phyloP scores from a whole-genome alignment of 2,888 invertebrate genomes.

The Drosophila seclusa region DNA sequence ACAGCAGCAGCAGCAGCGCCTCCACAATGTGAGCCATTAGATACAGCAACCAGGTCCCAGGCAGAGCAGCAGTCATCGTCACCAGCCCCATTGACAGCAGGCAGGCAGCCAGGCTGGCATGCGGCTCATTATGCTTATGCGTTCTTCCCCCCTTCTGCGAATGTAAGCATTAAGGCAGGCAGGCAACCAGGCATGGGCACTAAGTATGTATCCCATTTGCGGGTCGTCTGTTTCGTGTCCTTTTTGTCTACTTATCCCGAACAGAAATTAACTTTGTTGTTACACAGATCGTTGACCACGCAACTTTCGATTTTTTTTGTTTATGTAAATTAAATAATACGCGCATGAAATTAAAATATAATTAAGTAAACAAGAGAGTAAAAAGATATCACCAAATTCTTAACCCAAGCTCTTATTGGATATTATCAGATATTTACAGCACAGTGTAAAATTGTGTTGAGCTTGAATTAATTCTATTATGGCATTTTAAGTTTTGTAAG shows the following conservation, averaged over 20 bases:
- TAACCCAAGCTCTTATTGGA: background rate
- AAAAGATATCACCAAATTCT: background rate
- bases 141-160: constrained; percentile 11
- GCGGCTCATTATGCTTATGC: constrained; percentile 69
- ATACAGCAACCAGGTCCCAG: constrained; percentile 41
- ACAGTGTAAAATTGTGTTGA: background rate
- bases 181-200: constrained; percentile 24
- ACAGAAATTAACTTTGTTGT: constrained; percentile 46
- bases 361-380: background rate
- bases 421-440: background rate
- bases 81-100: constrained; percentile 4
- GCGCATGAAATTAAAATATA: background rate
- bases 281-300: constrained; percentile 49
- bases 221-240: constrained; percentile 31
- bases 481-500: background rate
- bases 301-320: constrained; percentile 39
- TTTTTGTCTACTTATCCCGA: constrained; percentile 39
- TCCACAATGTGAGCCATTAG: constrained; percentile 60
- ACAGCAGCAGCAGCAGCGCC: constrained; percentile 7
- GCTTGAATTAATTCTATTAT: background rate
- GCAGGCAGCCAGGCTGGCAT: constrained; percentile 21
- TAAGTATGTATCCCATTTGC: constrained; percentile 61
- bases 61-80: constrained; percentile 8
- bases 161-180: constrained; percentile 13
- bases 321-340: background rate